Evolutionary conservation across 2,797 vertebrate genomes (phyloP).

Genomic region (Diplodus sargus): DNA sequence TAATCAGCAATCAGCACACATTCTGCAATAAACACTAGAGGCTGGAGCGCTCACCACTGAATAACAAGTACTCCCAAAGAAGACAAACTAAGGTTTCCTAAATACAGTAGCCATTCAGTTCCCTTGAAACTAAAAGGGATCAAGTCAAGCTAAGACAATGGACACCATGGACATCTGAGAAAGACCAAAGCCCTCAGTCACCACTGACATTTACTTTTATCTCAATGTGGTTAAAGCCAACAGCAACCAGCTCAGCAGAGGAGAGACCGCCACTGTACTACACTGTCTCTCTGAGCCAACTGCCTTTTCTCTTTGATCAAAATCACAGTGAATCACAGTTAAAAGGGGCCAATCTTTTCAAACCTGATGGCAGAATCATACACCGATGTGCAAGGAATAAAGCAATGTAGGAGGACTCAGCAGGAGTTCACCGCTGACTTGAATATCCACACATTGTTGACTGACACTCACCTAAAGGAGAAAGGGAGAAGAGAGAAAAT

Average conservation of each 20-base stretch:
- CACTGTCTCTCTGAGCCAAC: slow-evolving; percentile 37
- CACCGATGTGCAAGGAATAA: slow-evolving; percentile 51
- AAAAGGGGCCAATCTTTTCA: slow-evolving; percentile 55
- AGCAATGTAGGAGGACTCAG: slow-evolving; percentile 52
- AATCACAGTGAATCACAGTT: slow-evolving; percentile 64
- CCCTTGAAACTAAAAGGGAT: slow-evolving; percentile 48
- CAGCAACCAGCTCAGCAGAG: slow-evolving; percentile 28
- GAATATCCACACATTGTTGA: slow-evolving; percentile 75
- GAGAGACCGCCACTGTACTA: slow-evolving; percentile 34
- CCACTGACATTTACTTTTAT: slow-evolving; percentile 65
- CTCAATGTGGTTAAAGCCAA: slow-evolving; percentile 54
- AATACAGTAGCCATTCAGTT: slow-evolving; percentile 44
- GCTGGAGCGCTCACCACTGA: slow-evolving; percentile 40
- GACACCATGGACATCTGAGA: slow-evolving; percentile 34
- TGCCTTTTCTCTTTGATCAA: slow-evolving; percentile 59
- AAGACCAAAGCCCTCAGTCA: slow-evolving; percentile 43
- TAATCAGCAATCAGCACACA: slow-evolving; percentile 67
- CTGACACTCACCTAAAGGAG: slow-evolving; percentile 85
- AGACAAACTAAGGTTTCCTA: slow-evolving; percentile 41
- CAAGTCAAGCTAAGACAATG: slow-evolving; percentile 44
- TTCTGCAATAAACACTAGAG: slow-evolving; percentile 50
- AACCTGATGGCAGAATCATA: slow-evolving; percentile 76
- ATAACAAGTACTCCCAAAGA: slow-evolving; percentile 50
- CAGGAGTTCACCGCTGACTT: slow-evolving; percentile 57
- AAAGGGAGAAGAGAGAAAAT: slow-evolving; percentile 42